Conservation (phyloP, 2,888 invertebrate genomes). For the Orthosia incerta region DNA sequence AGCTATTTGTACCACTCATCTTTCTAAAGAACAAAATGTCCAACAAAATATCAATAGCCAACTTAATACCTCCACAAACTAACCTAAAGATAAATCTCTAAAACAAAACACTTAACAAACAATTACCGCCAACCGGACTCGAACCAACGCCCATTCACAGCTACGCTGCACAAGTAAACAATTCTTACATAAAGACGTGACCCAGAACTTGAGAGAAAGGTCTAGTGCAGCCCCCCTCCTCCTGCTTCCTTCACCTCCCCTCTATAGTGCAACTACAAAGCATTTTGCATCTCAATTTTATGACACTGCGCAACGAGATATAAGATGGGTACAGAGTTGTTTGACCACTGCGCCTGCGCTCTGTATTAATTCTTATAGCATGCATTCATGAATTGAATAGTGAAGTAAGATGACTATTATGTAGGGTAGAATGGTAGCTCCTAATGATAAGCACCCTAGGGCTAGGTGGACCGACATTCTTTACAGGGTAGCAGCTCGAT, state of each 20-base stretch:
- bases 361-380: accelerated
- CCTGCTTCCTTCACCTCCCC: slow-evolving; percentile 42
- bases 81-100: slow-evolving; percentile 33
- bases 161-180: slow-evolving; percentile 69
- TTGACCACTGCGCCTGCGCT: slow-evolving; percentile 23
- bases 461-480: neutral
- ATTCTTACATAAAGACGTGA: slow-evolving; percentile 83
- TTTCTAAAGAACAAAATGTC: neutral
- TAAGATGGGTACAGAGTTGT: slow-evolving; percentile 64
- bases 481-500: too few species aligned
- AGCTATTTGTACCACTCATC: too few species aligned
- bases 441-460: too few species aligned
- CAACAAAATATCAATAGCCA: neutral
- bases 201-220: slow-evolving; percentile 91
- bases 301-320: slow-evolving; percentile 70
- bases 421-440: too few species aligned
- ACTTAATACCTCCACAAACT: slow-evolving; percentile 4
- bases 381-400: too few species aligned
- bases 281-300: slow-evolving; percentile 78
- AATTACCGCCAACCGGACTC: slow-evolving; percentile 61
- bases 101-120: slow-evolving; percentile 46
- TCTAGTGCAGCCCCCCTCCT: slow-evolving; percentile 72
- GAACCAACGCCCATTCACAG: slow-evolving; percentile 60
- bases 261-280: slow-evolving; percentile 61
- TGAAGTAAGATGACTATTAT: too few species aligned